Evolutionary conservation across 1,140 invertebrate species (phyloP), one percentile per base, ranked within the genome.

Genomic region (Drosophila jambulina): DNA sequence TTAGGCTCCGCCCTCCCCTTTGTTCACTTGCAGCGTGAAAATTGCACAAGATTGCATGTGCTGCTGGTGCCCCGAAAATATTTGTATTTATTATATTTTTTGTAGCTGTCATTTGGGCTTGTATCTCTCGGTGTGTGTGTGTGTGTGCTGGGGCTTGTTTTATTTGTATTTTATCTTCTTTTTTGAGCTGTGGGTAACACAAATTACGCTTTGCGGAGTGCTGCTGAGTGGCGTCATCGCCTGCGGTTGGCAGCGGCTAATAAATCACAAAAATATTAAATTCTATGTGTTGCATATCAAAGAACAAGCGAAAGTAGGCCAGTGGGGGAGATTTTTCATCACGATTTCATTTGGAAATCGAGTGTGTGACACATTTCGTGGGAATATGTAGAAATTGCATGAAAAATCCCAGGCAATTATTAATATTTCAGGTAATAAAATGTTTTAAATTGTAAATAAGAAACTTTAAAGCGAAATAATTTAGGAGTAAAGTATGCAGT

Each of bases 31-130:
- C 63, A 83, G 83, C 74, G 80, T 80, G 83, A 88, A 87, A 88
- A 88, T 83, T 87, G 84, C 83, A 88, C 58, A 83, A 77, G 77
- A 88, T 83, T 86, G 83, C 84, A 83, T 87, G 80, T 86, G 82
- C 82, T 87, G 63, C 65, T 82, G 27, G n/a, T 51, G 60, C 74
- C 64, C 49, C 51, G 70, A 86, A 78, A 78, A 78, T 78, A 85
- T 84, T 81, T 84, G 80, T 87, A 87, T 88, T 80, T 79, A 43
- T 86, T 58, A 83, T 78, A 87, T 87, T 80, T 81, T 86, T 88
- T 80, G 42, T 69, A 56, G 57, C 67, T 88, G 83, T 88, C 84
- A 88, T 79, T 86, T 69, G 78, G 46, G 36, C 71, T 19, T 70
- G 61, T 54, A 36, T 63, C 40, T 13, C 12, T n/a, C n/a, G n/a